phyloP scores from a whole-genome alignment of 2,797 vertebrate genomes.

The Hephaestus fuliginosus region DNA sequence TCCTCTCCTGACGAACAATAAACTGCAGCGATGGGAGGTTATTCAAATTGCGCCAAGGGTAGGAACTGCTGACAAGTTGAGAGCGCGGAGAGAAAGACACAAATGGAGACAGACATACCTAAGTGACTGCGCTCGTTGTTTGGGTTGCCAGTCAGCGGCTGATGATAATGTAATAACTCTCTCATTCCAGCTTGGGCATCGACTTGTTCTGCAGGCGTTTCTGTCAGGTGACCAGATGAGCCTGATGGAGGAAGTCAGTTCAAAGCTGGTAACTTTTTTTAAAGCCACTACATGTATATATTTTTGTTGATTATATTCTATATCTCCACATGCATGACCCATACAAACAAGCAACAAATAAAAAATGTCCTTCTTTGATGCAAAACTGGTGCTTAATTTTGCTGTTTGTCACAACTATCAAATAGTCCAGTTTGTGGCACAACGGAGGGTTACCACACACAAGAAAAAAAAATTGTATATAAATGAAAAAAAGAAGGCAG shows the following conservation, averaged over 20 bases:
- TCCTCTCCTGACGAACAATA: slow-evolving; percentile 56
- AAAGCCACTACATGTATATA: neutral
- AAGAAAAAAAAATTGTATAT: neutral
- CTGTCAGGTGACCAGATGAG: neutral
- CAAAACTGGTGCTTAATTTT: neutral
- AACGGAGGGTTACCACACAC: neutral
- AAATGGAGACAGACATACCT: slow-evolving; percentile 47
- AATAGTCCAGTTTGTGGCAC: neutral
- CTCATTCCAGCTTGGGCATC: slow-evolving; percentile 42
- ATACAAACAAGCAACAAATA: neutral
- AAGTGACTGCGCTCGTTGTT: slow-evolving; percentile 60
- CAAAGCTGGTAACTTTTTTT: slow-evolving; percentile 3
- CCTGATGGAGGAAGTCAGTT: neutral
- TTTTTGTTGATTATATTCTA: neutral
- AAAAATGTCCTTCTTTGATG: neutral
- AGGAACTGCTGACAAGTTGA: slow-evolving; percentile 65
- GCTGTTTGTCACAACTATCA: too few species aligned
- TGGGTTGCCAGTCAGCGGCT: slow-evolving; percentile 46
- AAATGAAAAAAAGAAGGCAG: neutral
- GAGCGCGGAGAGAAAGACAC: slow-evolving; percentile 37
- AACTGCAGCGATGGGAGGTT: slow-evolving; percentile 69
- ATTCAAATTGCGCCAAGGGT: slow-evolving; percentile 50
- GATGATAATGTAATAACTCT: slow-evolving; percentile 28
- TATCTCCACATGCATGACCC: too few species aligned
- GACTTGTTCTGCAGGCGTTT: slow-evolving; percentile 3